A percentile compares a stretch with the other conserved stretches of the same genome.
These are phyloP conservation scores for Diadumene lineata DNA, from an alignment of 92 coral and sea anemone genomes.

Conservation along the genomic window DNA sequence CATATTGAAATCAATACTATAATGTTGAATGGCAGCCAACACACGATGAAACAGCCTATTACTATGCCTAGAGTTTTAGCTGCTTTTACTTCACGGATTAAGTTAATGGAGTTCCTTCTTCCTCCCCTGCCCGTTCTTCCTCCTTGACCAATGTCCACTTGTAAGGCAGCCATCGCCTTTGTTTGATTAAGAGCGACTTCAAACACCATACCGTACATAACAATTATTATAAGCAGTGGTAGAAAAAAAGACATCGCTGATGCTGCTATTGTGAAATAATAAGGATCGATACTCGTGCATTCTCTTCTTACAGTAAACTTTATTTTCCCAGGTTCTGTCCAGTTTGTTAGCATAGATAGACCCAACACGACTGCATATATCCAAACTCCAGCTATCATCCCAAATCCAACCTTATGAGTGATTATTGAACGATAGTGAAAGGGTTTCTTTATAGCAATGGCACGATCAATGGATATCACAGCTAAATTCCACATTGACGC, in stretches of 20 bases:
- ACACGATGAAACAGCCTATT: slow-evolving; percentile 78
- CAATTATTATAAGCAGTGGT: slow-evolving; percentile 68
- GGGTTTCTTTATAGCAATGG: slow-evolving; percentile 81
- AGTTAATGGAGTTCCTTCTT: slow-evolving; percentile 64
- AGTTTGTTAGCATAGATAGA: slow-evolving; percentile 57
- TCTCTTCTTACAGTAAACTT: slow-evolving; percentile 13
- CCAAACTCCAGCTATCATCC: slow-evolving; percentile 72
- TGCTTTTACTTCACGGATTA: slow-evolving; percentile 87
- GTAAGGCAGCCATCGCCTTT: slow-evolving; percentile 84
- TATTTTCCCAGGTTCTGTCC: slow-evolving; percentile 50
- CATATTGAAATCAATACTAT: slow-evolving; percentile 53
- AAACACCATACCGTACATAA: slow-evolving; percentile 81
- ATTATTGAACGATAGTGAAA: slow-evolving; percentile 83
- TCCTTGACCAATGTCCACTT: slow-evolving; percentile 33
- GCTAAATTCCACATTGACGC: slow-evolving; percentile 94
- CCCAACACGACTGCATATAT: slow-evolving; percentile 48
- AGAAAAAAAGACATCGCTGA: slow-evolving; percentile 59
- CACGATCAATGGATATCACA: slow-evolving; percentile 86
- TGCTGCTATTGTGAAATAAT: slow-evolving; percentile 72
- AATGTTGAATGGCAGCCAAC: slow-evolving; percentile 85
- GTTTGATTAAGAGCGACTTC: slow-evolving; percentile 89
- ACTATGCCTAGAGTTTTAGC: slow-evolving; percentile 92
- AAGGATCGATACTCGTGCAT: slow-evolving; percentile 58
- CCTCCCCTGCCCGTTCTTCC: no score
- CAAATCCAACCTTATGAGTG: slow-evolving; percentile 50